phyloP scores from a whole-genome alignment of 1,140 invertebrate species.

The Anastrepha obliqua region DNA sequence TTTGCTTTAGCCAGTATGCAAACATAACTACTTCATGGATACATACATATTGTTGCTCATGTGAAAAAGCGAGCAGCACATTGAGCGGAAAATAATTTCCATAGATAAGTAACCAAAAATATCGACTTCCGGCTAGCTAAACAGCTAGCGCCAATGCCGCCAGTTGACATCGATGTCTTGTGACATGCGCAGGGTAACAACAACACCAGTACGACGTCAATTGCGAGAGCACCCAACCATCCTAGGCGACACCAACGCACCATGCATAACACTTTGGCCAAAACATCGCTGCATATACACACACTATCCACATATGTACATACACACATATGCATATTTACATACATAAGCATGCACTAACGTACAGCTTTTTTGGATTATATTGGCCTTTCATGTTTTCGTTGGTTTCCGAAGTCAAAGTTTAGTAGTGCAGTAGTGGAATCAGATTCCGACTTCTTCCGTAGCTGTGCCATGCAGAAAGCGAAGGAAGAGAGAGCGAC shows the following conservation, averaged over 20 bases:
- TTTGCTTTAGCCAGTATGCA: background rate
- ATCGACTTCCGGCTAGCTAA: slow-evolving; percentile 7
- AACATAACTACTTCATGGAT: background rate
- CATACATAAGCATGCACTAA: background rate
- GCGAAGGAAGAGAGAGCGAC: background rate
- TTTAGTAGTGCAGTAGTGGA: slow-evolving; percentile 65
- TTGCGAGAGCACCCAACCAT: no score
- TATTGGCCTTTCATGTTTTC: slow-evolving; percentile 36
- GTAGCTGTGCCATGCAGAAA: background rate
- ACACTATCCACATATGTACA: background rate
- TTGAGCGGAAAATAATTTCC: slow-evolving; percentile 56
- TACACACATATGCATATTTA: background rate
- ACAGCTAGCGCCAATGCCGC: background rate
- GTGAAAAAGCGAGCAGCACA: slow-evolving; percentile 21
- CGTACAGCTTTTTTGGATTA: background rate
- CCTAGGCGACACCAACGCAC: background rate
- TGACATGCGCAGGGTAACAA: slow-evolving; percentile 11
- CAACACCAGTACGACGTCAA: background rate
- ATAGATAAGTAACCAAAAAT: slow-evolving; percentile 58
- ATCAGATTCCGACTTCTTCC: slow-evolving; percentile 17
- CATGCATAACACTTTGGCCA: background rate
- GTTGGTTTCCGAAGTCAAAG: slow-evolving; percentile 62
- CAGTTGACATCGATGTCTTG: slow-evolving; percentile 36
- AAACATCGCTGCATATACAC: background rate
- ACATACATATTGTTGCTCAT: background rate